Base-by-base conservation (phyloP, 2,113 vertebrate species). In the Pedionomus torquatus region DNA sequence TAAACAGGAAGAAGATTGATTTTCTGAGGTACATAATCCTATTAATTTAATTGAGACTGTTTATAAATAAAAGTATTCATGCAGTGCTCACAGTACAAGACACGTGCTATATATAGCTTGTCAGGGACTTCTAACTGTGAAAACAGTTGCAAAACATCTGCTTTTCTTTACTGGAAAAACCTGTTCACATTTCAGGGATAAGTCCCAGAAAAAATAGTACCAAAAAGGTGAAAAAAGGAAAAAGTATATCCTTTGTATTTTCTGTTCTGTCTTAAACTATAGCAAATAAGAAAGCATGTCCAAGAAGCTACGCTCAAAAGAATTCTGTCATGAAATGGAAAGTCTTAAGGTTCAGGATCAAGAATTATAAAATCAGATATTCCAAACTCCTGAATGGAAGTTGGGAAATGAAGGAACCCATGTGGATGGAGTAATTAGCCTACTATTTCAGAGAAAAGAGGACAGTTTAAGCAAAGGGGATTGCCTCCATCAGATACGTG, bases 101-200 rank as follows among this genome's bases (percentile, higher is more conserved):
- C 60, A 77, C 25, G 17, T 35, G 70, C 1, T 5, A 48, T 44
- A 55, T 28, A 55, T 21, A 64, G 25, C 37, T 91, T 86, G 57
- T 78, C 46, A 92, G 46, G 24, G n/a, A 58, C 46, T 81, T 72
- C 13, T 13, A 72, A 11, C 54, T 60, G n/a, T 86, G 85, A 80
- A 90, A 93, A 71, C 55, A 76, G 15, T 78, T 87, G 52, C 24
- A 88, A 80, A 95, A 74, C 75, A 83, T 87, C 71, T 93, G 63
- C 77, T 92, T 89, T 87, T 26, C 35, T 95, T 84, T 91, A 65
- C 77, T 87, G 44, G 48, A 89, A 82, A 90, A 78, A 26, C 20
- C 43, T 74, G 30, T 63, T 80, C 35, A 58, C 28, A 37, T 81
- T 95, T 86, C 48, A 87, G 48, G 52, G 48, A 54, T 49, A 89